Percentiles rank a stretch among this genome's conserved stretches.
Conservation (phyloP, 1,140 invertebrate species). For the Aporrectodea caliginosa region DNA sequence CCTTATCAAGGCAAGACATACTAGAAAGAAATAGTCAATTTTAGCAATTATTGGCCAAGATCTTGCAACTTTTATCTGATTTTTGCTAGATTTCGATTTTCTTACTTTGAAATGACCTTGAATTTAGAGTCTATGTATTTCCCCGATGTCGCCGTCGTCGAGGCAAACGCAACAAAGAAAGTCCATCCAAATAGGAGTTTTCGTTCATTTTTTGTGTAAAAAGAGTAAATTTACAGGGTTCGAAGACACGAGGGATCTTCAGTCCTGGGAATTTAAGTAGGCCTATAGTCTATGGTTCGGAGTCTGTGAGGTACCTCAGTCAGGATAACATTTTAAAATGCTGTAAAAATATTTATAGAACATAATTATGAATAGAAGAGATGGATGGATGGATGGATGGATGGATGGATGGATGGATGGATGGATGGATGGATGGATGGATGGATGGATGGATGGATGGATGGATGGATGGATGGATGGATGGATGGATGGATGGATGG, state of each 20-base stretch:
- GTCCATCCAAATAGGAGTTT: background rate
- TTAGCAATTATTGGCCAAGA: no score
- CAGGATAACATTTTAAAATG: background rate
- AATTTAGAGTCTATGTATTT: no score
- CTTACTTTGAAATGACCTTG: no score
- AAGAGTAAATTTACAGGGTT: background rate
- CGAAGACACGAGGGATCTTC: background rate
- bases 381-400: background rate
- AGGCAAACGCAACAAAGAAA: background rate
- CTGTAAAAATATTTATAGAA: background rate
- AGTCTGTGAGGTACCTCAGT: background rate
- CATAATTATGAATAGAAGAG: background rate
- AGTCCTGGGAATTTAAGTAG: background rate
- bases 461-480: background rate
- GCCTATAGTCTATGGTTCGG: background rate
- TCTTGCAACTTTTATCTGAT: no score
- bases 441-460: conserved; percentile 4
- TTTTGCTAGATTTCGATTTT: no score
- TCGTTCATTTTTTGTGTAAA: background rate
- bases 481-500: conserved; percentile 1
- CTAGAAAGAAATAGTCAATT: no score
- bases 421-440: background rate
- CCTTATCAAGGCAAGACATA: no score
- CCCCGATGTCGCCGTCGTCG: no score
- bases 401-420: background rate